Conservation (phyloP, 2,113 vertebrate species). For the Heterochromis multidens region DNA sequence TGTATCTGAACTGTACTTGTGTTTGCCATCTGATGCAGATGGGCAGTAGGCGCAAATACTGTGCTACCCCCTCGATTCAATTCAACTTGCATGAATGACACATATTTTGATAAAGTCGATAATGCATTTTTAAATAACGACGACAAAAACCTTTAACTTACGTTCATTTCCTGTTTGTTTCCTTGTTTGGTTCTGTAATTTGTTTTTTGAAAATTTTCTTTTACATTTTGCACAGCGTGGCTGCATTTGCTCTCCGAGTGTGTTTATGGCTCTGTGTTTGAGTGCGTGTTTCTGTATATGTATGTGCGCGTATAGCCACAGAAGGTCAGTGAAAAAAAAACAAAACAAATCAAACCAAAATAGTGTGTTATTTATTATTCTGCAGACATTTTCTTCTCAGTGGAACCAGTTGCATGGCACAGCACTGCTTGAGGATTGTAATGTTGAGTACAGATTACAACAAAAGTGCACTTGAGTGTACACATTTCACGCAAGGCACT, state of each 20-base stretch:
- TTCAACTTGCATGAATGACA: constrained; percentile 48
- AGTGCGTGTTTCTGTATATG: not conserved
- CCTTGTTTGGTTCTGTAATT: constrained; percentile 11
- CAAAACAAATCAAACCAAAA: constrained; percentile 35
- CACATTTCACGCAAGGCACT: not conserved
- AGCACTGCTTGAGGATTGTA: not conserved
- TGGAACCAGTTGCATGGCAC: constrained; percentile 16
- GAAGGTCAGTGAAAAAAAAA: constrained; percentile 7
- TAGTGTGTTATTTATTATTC: not conserved
- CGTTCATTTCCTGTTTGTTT: constrained; percentile 4
- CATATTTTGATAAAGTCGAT: constrained; percentile 36
- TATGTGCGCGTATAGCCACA: not conserved
- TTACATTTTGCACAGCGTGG: constrained; percentile 67
- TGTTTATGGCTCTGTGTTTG: constrained; percentile 2
- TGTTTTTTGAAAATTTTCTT: not conserved
- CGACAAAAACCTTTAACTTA: constrained; percentile 7
- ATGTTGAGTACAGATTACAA: not conserved
- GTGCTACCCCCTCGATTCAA: constrained; percentile 10
- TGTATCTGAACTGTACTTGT: constrained; percentile 25
- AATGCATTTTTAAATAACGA: constrained; percentile 12
- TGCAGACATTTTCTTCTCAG: constrained; percentile 4
- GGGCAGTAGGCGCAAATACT: constrained; percentile 33
- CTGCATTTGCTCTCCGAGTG: constrained; percentile 28
- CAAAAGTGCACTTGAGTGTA: not conserved
- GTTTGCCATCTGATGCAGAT: constrained; percentile 30